Conservation (phyloP, 2,113 vertebrate genomes). For the Poeciliopsis turrubarensis region DNA sequence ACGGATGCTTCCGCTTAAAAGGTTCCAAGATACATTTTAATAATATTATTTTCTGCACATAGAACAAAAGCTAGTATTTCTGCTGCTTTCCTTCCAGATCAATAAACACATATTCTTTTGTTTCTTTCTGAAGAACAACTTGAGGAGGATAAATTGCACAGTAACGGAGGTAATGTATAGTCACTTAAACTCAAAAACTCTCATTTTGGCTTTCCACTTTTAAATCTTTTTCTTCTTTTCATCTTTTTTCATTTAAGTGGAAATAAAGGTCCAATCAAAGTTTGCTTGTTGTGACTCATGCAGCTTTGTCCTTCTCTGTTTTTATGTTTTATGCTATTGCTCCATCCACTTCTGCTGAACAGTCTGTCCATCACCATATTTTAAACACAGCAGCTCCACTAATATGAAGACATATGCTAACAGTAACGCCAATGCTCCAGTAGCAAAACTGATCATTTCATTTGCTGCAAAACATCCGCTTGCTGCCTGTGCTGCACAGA, state of each 20-base stretch:
- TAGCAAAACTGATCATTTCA: conserved; percentile 30
- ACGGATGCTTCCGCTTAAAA: conserved; percentile 21
- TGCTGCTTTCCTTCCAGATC: conserved; percentile 48
- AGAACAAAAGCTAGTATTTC: conserved; percentile 29
- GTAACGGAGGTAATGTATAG: conserved; percentile 82
- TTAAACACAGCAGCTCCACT: conserved; percentile 28
- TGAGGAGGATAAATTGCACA: conserved; percentile 83
- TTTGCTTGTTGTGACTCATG: conserved; percentile 62
- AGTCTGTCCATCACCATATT: conserved; percentile 41
- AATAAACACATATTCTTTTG: conserved; percentile 65
- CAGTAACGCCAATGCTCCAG: conserved; percentile 38
- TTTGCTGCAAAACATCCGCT: conserved; percentile 20
- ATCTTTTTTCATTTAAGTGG: conserved; percentile 37
- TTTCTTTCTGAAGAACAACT: conserved; percentile 81
- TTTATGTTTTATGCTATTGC: conserved; percentile 17
- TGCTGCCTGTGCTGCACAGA: conserved; percentile 19
- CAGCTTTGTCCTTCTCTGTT: conserved; percentile 49
- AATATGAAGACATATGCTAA: conserved; percentile 28
- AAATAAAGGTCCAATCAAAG: conserved; percentile 23
- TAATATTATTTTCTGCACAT: conserved; percentile 24
- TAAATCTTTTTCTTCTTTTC: conserved; percentile 16
- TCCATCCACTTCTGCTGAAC: conserved; percentile 51
- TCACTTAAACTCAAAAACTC: conserved; percentile 43
- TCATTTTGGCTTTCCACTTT: conserved; percentile 50
- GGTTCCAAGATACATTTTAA: conserved; percentile 40